phyloP scores from a whole-genome alignment of 2,113 vertebrate species.

The Cynoglossus semilaevis region DNA sequence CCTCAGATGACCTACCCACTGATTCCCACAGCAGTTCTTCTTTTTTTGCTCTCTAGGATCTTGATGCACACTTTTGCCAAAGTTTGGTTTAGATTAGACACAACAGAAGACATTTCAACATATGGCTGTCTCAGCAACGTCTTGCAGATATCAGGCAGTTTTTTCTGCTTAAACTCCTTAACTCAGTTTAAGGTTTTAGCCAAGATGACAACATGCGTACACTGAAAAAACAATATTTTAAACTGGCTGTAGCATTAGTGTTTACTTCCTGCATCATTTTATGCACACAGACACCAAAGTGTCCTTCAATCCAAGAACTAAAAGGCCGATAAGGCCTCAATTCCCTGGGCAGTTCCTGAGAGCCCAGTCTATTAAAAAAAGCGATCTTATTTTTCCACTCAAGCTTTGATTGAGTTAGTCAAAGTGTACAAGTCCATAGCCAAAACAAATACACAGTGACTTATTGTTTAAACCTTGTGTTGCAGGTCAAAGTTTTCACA shows the following conservation, averaged over 20 bases:
- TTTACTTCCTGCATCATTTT: too few relatives aligned
- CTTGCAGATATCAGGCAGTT: constrained; percentile 6
- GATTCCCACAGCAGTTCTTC: constrained; percentile 40
- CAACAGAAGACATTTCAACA: constrained; percentile 30
- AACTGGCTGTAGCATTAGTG: constrained; percentile 2
- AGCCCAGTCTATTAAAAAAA: constrained; percentile 42
- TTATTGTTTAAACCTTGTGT: constrained; percentile 69
- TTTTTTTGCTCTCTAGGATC: constrained; percentile 32
- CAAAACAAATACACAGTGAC: constrained; percentile 69
- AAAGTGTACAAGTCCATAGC: constrained; percentile 49
- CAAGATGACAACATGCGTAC: not conserved
- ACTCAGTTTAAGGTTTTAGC: not conserved
- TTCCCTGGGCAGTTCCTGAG: constrained; percentile 34
- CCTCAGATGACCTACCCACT: constrained; percentile 37
- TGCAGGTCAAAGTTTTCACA: constrained; percentile 64
- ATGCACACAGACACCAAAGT: constrained; percentile 16
- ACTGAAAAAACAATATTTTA: constrained; percentile 10
- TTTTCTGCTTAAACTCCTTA: constrained; percentile 7
- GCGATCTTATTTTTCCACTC: constrained; percentile 34
- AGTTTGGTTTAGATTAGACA: constrained; percentile 42
- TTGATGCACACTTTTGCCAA: constrained; percentile 23
- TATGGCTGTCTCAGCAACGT: not conserved
- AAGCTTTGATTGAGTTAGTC: constrained; percentile 56
- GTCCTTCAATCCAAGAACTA: constrained; percentile 25
- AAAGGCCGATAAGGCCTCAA: constrained; percentile 22